A percentile compares a stretch with the other conserved stretches of the same genome.
These are phyloP conservation scores for Cichladusa arquata DNA, from an alignment of 2,113 vertebrate genomes.

Conservation along the genomic window DNA sequence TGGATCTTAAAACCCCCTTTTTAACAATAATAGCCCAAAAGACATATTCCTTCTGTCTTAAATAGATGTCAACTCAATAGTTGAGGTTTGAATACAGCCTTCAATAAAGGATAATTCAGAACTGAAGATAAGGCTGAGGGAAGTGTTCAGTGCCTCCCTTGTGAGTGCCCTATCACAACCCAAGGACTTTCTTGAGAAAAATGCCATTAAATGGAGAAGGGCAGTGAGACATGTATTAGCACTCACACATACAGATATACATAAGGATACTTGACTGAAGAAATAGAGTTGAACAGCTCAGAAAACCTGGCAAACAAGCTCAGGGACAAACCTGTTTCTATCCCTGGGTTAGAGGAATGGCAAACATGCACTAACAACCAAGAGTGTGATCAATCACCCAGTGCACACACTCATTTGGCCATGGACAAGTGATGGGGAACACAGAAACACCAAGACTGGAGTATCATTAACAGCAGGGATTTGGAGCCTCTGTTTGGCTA, in stretches of 20 bases:
- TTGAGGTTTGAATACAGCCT: neutral
- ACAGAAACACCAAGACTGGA: neutral
- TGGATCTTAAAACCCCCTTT: neutral
- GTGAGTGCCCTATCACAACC: neutral
- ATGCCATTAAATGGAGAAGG: neutral
- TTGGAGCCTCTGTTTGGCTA: neutral
- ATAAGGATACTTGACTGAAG: neutral
- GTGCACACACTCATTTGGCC: fast-evolving
- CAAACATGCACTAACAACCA: neutral
- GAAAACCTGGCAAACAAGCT: neutral
- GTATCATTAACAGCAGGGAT: neutral
- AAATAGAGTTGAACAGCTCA: neutral
- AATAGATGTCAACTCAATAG: neutral
- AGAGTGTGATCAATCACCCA: fast-evolving
- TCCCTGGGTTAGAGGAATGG: neutral
- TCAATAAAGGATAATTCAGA: neutral
- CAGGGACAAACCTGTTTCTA: neutral
- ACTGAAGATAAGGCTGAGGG: neutral
- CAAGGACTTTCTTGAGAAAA: neutral
- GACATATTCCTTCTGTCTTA: neutral
- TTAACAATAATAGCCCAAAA: neutral
- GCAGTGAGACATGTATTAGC: fast-evolving
- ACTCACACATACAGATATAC: neutral
- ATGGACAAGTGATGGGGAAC: neutral
- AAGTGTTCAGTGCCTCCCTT: neutral